phyloP scores from a whole-genome alignment of 2,888 invertebrate genomes.

The Trachelus tabidus region DNA sequence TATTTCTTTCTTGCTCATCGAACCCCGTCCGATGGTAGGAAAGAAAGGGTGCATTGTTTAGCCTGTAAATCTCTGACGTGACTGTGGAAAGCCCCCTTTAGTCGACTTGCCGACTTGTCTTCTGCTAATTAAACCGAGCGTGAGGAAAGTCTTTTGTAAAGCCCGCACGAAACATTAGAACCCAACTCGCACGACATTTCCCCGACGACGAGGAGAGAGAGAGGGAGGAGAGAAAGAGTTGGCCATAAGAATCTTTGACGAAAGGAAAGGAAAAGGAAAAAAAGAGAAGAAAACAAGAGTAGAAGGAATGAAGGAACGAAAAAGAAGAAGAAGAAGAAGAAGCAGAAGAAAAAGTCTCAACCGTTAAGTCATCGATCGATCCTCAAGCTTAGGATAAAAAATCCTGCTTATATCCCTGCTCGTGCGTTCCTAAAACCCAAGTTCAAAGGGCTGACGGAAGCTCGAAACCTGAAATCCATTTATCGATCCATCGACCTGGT shows the following conservation, averaged over 20 bases:
- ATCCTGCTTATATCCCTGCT: background rate
- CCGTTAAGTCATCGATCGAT: background rate
- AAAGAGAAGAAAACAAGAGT: background rate
- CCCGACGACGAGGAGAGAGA: background rate
- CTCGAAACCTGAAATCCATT: background rate
- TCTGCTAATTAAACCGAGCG: constrained; percentile 3
- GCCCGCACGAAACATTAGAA: background rate
- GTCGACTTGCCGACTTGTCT: background rate
- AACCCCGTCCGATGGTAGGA: background rate
- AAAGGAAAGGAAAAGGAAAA: background rate
- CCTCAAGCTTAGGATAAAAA: background rate
- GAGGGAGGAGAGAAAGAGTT: background rate
- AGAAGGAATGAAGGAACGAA: background rate
- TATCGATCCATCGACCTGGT: background rate
- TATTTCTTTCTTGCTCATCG: background rate
- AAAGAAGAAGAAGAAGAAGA: background rate
- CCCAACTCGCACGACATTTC: background rate
- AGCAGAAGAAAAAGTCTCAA: background rate
- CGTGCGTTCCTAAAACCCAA: background rate
- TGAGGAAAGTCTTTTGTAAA: background rate
- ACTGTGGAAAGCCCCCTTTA: background rate
- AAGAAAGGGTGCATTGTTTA: background rate
- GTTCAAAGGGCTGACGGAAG: background rate
- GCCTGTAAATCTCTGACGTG: background rate
- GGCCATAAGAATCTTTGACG: background rate